Conservation (phyloP, 2,797 vertebrate genomes). For the Triplophysa bombifrons region DNA sequence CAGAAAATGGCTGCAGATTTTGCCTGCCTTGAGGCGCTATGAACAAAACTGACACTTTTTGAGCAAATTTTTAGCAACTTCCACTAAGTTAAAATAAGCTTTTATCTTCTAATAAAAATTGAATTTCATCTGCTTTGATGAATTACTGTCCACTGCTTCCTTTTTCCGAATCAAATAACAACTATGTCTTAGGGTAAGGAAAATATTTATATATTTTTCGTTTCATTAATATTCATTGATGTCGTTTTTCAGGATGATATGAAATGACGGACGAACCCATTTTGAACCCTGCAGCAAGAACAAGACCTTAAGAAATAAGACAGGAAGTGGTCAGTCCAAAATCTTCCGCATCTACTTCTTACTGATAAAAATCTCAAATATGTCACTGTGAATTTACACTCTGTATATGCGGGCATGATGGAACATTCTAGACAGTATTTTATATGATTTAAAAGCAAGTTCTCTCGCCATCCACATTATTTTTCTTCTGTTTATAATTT, state of each 20-base stretch:
- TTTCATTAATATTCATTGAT: constrained; percentile 58
- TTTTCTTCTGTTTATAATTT: not conserved
- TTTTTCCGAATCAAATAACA: constrained; percentile 64
- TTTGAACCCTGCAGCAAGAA: constrained; percentile 55
- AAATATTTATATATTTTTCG: constrained; percentile 1
- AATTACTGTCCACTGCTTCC: constrained; percentile 63
- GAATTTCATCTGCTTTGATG: constrained; percentile 40
- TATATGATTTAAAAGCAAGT: not conserved
- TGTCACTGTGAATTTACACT: not conserved
- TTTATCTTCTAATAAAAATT: constrained; percentile 27
- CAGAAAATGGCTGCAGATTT: not conserved
- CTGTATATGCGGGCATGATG: not conserved
- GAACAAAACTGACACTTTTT: constrained; percentile 12
- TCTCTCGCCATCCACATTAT: not conserved
- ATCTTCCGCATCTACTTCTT: not conserved
- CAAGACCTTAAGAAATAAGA: constrained; percentile 18
- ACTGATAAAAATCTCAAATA: not conserved
- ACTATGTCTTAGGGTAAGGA: constrained; percentile 49
- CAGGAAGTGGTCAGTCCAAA: constrained; percentile 8
- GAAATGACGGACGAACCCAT: constrained; percentile 68
- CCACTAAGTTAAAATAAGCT: constrained; percentile 3
- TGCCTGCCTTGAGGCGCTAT: not conserved
- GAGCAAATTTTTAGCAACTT: not conserved
- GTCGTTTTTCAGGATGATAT: constrained; percentile 58
- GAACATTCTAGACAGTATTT: not conserved